These are phyloP conservation scores for Parnassius glacialis DNA, from an alignment of 2,888 invertebrate genomes.

Conservation along the genomic window DNA sequence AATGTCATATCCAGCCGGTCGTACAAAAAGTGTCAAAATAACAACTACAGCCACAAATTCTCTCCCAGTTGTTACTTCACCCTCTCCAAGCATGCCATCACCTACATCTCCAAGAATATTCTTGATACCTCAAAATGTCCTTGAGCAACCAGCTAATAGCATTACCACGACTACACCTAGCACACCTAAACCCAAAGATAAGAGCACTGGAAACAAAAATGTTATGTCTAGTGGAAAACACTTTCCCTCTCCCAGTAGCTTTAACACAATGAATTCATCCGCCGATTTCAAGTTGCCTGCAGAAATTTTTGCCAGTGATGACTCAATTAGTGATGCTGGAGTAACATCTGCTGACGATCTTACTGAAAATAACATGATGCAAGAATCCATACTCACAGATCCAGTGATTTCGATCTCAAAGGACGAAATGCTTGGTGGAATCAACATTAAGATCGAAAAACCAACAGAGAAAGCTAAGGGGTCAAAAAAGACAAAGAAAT, in stretches of 20 bases:
- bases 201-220: slow-evolving; percentile 37
- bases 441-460: slow-evolving; percentile 66
- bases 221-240: slow-evolving; percentile 41
- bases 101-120: slow-evolving; percentile 37
- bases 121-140: slow-evolving; percentile 33
- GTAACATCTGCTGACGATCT: slow-evolving; percentile 52
- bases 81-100: slow-evolving; percentile 48
- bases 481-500: slow-evolving; percentile 54
- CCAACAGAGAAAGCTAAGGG: slow-evolving; percentile 39
- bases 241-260: slow-evolving; percentile 50
- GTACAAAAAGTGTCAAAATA: slow-evolving; percentile 40
- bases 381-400: slow-evolving; percentile 47
- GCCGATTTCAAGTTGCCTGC: slow-evolving; percentile 71
- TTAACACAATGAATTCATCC: slow-evolving; percentile 58
- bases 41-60: slow-evolving; percentile 40
- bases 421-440: slow-evolving; percentile 71
- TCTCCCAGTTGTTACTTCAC: slow-evolving; percentile 50
- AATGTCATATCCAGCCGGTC: slow-evolving; percentile 45
- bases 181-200: slow-evolving; percentile 47
- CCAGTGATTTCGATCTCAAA: slow-evolving; percentile 43
- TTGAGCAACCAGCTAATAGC: slow-evolving; percentile 44
- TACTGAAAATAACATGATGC: slow-evolving; percentile 45
- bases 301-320: slow-evolving; percentile 77
- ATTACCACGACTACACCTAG: slow-evolving; percentile 43
- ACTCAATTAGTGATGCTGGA: slow-evolving; percentile 68